These are phyloP conservation scores for Electrophaes corylata DNA, from an alignment of 2,888 invertebrate species.

Conservation along the genomic window DNA sequence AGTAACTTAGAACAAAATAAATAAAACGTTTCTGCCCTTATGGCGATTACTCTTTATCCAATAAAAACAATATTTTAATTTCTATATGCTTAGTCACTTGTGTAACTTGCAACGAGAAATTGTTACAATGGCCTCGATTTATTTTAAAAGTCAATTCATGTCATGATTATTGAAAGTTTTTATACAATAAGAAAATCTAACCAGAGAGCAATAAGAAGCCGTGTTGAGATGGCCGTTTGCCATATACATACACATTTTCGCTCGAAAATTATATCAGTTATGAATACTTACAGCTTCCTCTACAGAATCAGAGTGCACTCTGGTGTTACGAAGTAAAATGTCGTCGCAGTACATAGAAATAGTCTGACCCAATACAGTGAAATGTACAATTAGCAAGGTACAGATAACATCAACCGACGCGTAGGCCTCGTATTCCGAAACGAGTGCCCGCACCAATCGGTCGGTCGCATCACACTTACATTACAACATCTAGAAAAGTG, in stretches of 20 bases:
- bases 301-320: constrained; percentile 26
- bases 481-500: constrained; percentile 56
- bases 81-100: constrained; percentile 75
- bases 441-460: constrained; percentile 54
- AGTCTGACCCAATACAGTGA: constrained; percentile 77
- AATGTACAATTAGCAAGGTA: constrained; percentile 73
- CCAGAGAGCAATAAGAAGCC: constrained; percentile 21
- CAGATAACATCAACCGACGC: constrained; percentile 47
- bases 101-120: constrained; percentile 79
- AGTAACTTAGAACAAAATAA: constrained; percentile 81
- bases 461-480: constrained; percentile 56
- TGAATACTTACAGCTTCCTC: constrained; percentile 20
- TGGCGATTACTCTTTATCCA: constrained; percentile 66
- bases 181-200: constrained; percentile 13
- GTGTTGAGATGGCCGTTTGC: constrained; percentile 11
- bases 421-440: constrained; percentile 29
- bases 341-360: constrained; percentile 24
- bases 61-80: constrained; percentile 65
- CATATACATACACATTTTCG: constrained; percentile 23
- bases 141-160: constrained; percentile 40
- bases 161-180: constrained; percentile 19
- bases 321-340: constrained; percentile 16
- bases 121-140: constrained; percentile 79
- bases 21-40: constrained; percentile 78
- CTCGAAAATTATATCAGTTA: constrained; percentile 21